A percentile compares a stretch with the other conserved stretches of the same genome.
Conservation (phyloP, 2,888 invertebrate genomes). For the Acleris cristana region DNA sequence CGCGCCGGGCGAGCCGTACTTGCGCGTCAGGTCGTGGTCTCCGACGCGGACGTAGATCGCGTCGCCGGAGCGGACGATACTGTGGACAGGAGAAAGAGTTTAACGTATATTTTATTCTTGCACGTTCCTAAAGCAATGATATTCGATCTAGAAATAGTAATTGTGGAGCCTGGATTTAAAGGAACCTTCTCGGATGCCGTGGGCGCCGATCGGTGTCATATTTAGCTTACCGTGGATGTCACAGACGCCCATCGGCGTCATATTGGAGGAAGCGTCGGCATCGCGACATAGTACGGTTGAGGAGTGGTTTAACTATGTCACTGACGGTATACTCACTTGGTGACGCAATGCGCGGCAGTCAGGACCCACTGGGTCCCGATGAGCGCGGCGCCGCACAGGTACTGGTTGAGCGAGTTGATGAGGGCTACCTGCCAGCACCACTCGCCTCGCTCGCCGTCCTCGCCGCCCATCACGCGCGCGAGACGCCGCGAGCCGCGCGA, state of each 20-base stretch:
- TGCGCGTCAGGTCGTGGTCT: conserved; percentile 95
- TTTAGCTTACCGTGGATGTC: no score
- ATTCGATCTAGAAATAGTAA: no score
- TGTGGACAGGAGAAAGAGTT: conserved; percentile 57
- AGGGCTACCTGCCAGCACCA: conserved; percentile 98
- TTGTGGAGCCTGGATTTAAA: no score
- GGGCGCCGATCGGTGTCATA: no score
- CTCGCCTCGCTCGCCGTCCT: conserved; percentile 95
- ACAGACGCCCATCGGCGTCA: no score
- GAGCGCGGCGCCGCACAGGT: conserved; percentile 95
- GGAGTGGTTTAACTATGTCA: no score
- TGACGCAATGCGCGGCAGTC: conserved; percentile 97
- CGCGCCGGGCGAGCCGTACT: conserved; percentile 95
- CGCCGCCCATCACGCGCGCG: conserved; percentile 92
- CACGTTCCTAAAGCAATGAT: no score
- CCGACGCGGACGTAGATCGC: conserved; percentile 96
- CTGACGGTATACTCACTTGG: conserved; percentile 86
- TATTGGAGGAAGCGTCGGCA: no score
- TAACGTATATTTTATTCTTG: no score
- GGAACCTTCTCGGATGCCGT: no score
- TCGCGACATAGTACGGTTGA: no score
- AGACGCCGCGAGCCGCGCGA: conserved; percentile 57
- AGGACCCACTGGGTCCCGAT: conserved; percentile 97
- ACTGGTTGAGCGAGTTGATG: conserved; percentile 96
- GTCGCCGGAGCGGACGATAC: conserved; percentile 96